These are phyloP conservation scores for Tiliacea aurago DNA, from an alignment of 2,888 invertebrate genomes.

Conservation along the genomic window DNA sequence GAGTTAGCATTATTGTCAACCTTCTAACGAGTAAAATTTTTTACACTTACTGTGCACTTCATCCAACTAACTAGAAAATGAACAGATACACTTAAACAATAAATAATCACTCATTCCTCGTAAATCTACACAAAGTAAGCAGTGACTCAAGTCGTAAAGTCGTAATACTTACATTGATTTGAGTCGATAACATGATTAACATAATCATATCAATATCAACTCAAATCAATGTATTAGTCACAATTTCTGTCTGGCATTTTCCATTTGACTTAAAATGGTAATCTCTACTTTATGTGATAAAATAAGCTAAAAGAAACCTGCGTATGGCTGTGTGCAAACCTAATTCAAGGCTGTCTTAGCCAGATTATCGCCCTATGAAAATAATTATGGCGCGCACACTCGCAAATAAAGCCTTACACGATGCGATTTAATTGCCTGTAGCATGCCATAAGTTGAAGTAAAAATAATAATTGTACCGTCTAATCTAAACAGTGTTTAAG, in stretches of 20 bases:
- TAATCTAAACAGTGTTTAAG: not conserved
- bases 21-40: not conserved
- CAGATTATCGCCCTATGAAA: not conserved
- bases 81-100: not conserved
- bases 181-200: conserved; percentile 4
- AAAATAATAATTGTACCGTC: not conserved
- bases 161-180: conserved; percentile 30
- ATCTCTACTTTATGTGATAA: not conserved
- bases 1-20: not conserved
- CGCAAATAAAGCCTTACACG: not conserved
- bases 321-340: not conserved
- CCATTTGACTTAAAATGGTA: not conserved
- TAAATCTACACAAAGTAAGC: not conserved
- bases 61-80: not conserved
- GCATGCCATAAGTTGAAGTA: not conserved
- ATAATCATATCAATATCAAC: too few relatives aligned
- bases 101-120: not conserved
- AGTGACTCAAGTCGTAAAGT: not conserved
- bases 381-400: not conserved
- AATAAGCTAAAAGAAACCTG: not conserved
- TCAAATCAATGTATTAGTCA: too few relatives aligned
- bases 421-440: not conserved
- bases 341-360: not conserved
- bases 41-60: not conserved
- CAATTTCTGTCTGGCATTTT: not conserved